phyloP scores from a whole-genome alignment of 2,797 vertebrate species.

The Spondyliosoma cantharus region DNA sequence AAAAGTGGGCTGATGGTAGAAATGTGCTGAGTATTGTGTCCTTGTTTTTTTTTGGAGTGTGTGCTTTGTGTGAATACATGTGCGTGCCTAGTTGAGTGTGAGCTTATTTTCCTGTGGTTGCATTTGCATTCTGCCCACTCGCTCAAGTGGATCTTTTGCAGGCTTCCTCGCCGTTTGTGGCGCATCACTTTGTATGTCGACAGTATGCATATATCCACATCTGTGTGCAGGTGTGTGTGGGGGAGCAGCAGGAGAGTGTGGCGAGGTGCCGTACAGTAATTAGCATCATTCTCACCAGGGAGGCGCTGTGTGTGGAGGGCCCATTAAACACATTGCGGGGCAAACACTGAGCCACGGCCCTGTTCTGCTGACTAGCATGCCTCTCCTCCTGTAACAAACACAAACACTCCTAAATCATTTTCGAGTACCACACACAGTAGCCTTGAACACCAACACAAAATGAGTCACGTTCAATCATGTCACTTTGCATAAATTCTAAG shows the following conservation, averaged over 20 bases:
- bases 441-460: conserved; percentile 34
- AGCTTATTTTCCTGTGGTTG: conserved; percentile 47
- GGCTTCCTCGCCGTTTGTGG: conserved; percentile 26
- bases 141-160: conserved; percentile 36
- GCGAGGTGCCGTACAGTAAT: conserved; percentile 74
- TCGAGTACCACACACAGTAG: conserved; percentile 34
- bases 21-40: conserved; percentile 54
- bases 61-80: conserved; percentile 13
- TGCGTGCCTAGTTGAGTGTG: conserved; percentile 7
- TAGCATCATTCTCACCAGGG: conserved; percentile 76
- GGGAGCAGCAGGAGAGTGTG: conserved; percentile 43
- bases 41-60: conserved; percentile 7
- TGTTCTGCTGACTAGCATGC: conserved; percentile 76
- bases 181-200: not conserved
- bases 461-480: conserved; percentile 33
- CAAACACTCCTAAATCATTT: conserved; percentile 66
- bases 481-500: conserved; percentile 25
- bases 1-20: conserved; percentile 23
- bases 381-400: conserved; percentile 44
- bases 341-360: conserved; percentile 60
- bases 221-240: conserved; percentile 16
- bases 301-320: conserved; percentile 62
- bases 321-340: conserved; percentile 78
- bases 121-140: conserved; percentile 50
- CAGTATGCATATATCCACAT: not conserved